Evolutionary conservation across 2,797 vertebrate genomes (phyloP).

Genomic region (Jordanella pulchra): DNA sequence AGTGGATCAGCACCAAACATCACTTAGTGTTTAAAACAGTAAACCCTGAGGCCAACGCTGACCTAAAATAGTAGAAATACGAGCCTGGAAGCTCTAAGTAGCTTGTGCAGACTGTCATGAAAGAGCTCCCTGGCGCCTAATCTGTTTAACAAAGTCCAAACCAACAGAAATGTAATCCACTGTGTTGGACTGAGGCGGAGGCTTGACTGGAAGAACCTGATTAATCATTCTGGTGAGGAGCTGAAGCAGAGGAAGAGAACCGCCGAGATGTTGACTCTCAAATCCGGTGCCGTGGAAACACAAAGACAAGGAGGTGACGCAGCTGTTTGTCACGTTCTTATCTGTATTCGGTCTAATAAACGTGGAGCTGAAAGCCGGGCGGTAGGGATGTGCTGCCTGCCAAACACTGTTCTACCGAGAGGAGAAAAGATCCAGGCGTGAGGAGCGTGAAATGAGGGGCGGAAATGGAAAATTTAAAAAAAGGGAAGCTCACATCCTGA

Average conservation of each 20-base stretch:
- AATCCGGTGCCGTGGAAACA: constrained; percentile 14
- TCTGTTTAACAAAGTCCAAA: constrained; percentile 30
- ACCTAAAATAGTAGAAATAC: background rate
- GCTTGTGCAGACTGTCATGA: background rate
- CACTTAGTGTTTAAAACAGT: no score
- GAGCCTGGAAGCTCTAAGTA: background rate
- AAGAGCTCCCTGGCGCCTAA: background rate
- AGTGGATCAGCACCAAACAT: no score
- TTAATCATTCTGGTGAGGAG: constrained; percentile 17
- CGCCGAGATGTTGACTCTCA: constrained; percentile 4
- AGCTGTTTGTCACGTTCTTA: constrained; percentile 27
- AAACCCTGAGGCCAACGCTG: background rate
- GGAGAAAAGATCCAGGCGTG: background rate
- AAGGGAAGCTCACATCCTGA: background rate
- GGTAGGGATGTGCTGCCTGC: constrained; percentile 2
- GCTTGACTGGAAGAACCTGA: background rate
- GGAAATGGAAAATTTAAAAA: background rate
- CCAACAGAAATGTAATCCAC: constrained; percentile 8
- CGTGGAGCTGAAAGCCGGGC: constrained; percentile 25
- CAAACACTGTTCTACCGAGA: background rate
- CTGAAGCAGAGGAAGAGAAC: constrained; percentile 2
- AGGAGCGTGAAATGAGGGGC: background rate
- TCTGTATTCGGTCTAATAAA: constrained; percentile 42
- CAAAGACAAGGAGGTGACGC: constrained; percentile 2
- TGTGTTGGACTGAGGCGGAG: background rate